These are phyloP conservation scores for Blomia tropicalis DNA, from an alignment of 2,888 invertebrate genomes.

Conservation along the genomic window DNA sequence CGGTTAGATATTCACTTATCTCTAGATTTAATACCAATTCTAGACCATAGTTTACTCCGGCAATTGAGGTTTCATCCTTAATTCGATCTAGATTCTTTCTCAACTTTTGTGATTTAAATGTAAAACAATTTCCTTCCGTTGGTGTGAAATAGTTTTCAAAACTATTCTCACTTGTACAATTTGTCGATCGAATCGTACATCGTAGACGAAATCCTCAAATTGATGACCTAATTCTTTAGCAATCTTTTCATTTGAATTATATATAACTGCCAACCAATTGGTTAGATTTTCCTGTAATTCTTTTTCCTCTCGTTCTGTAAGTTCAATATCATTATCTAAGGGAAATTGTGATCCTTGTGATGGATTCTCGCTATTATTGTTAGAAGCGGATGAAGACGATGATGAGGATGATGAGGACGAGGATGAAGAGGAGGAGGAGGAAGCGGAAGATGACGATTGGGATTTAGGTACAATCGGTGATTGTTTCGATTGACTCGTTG, in stretches of 20 bases:
- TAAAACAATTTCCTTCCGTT: slow-evolving; percentile 28
- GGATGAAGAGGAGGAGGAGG: no score
- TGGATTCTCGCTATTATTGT: not conserved
- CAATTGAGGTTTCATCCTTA: slow-evolving; percentile 25
- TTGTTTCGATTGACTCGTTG: not conserved
- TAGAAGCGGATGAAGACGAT: not conserved
- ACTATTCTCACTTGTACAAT: slow-evolving; percentile 25
- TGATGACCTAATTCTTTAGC: slow-evolving; percentile 28
- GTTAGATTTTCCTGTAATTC: slow-evolving; percentile 27
- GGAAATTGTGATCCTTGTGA: not conserved
- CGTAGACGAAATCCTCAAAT: slow-evolving; percentile 28
- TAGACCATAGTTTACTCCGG: slow-evolving; percentile 26
- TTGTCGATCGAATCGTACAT: slow-evolving; percentile 27
- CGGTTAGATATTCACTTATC: slow-evolving; percentile 24
- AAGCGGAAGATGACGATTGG: not conserved
- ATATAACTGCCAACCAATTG: slow-evolving; percentile 27
- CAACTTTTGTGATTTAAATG: slow-evolving; percentile 19
- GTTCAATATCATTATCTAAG: slow-evolving; percentile 22
- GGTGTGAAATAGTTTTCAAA: slow-evolving; percentile 26
- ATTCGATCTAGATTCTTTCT: slow-evolving; percentile 2
- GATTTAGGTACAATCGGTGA: not conserved
- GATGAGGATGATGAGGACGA: no score
- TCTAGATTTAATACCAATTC: slow-evolving; percentile 27
- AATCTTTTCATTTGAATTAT: slow-evolving; percentile 24
- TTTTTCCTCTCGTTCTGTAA: slow-evolving; percentile 27